phyloP scores from a whole-genome alignment of 2,888 invertebrate genomes.

The Axea sp. region DNA sequence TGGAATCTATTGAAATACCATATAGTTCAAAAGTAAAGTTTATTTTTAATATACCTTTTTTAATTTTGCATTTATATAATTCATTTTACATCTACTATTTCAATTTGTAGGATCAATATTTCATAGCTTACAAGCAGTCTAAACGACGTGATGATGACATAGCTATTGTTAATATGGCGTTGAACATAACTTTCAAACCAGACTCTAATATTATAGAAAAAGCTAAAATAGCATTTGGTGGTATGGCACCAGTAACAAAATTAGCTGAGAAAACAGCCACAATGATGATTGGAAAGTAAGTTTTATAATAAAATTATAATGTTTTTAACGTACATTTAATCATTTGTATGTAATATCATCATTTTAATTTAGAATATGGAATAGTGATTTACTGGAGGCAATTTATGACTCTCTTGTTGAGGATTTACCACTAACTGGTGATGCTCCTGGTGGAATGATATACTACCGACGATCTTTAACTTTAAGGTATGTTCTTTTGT shows the following conservation, averaged over 20 bases:
- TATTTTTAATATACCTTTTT: neutral
- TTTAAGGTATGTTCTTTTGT: constrained; percentile 79
- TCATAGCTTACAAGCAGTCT: constrained; percentile 94
- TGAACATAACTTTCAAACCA: constrained; percentile 85
- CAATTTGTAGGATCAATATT: constrained; percentile 83
- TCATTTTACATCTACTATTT: neutral
- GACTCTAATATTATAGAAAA: constrained; percentile 82
- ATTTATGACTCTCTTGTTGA: constrained; percentile 83
- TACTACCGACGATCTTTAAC: constrained; percentile 87
- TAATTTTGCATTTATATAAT: no score
- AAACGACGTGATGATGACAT: constrained; percentile 96
- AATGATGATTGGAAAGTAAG: constrained; percentile 81
- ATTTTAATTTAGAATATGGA: constrained; percentile 85
- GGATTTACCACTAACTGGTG: constrained; percentile 86
- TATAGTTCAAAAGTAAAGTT: constrained; percentile 80
- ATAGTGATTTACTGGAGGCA: constrained; percentile 82
- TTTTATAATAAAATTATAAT: no score
- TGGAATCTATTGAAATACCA: constrained; percentile 90
- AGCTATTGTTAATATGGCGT: constrained; percentile 94
- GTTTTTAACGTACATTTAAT: no score
- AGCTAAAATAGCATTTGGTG: constrained; percentile 90
- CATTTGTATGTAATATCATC: no score
- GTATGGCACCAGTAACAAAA: constrained; percentile 94
- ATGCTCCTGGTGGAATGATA: constrained; percentile 90
- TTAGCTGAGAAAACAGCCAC: constrained; percentile 83